These are phyloP conservation scores for Rhinopomastus cyanomelas DNA, from an alignment of 2,113 vertebrate species.

Conservation along the genomic window DNA sequence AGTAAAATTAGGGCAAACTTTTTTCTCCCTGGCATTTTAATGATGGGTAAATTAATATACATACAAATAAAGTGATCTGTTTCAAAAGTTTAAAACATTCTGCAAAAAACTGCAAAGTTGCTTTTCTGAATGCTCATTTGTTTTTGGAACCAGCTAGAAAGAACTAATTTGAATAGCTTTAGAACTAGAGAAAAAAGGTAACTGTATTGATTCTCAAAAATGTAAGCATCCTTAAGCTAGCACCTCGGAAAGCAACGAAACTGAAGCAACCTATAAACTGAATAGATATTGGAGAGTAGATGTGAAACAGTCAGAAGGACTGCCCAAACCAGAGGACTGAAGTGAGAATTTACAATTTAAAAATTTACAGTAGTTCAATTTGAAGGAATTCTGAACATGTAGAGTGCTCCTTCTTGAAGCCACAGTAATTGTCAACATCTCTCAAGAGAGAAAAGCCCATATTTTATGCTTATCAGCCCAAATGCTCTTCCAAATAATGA, in stretches of 20 bases:
- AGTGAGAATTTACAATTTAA: not conserved
- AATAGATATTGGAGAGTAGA: not conserved
- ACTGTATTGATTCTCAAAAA: not conserved
- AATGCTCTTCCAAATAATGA: not conserved
- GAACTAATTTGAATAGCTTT: not conserved
- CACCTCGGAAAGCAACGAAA: slow-evolving; percentile 9
- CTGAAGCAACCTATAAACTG: not conserved
- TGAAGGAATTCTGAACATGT: not conserved
- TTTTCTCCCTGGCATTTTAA: not conserved
- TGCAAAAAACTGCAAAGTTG: not conserved
- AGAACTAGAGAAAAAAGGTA: not conserved
- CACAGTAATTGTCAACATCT: not conserved
- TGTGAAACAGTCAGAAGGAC: not conserved
- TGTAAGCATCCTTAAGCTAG: not conserved
- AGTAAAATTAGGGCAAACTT: not conserved
- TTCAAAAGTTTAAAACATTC: not conserved
- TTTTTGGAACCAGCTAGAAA: not conserved
- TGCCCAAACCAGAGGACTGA: not conserved
- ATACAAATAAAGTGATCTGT: not conserved
- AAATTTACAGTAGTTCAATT: not conserved
- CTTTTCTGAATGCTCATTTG: not conserved
- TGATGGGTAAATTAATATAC: not conserved
- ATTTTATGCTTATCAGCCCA: not conserved
- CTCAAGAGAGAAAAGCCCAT: not conserved
- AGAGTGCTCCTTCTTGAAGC: not conserved